A percentile compares a stretch with the other conserved stretches of the same genome.
These are phyloP conservation scores for Agriopis marginaria DNA, from an alignment of 2,888 invertebrate species.

Conservation along the genomic window DNA sequence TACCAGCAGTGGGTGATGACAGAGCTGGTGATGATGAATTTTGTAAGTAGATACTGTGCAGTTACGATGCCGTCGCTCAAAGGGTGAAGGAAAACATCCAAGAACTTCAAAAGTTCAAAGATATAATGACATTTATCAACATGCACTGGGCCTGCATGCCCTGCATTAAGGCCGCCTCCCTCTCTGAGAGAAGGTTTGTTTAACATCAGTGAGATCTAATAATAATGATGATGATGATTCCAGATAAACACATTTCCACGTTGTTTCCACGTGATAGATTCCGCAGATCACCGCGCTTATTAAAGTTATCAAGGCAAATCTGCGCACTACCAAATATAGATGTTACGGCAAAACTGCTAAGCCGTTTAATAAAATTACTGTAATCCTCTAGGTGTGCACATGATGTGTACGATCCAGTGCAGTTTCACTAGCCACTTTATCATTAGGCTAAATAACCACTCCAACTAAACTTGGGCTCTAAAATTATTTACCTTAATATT, in stretches of 20 bases:
- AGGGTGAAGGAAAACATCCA: no score
- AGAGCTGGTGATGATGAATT: no score
- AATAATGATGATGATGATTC: no score
- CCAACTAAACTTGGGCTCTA: background rate
- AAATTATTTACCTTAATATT: background rate
- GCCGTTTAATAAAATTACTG: slow-evolving; percentile 19
- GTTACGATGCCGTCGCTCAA: no score
- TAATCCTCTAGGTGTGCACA: slow-evolving; percentile 20
- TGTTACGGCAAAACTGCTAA: background rate
- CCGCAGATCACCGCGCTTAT: background rate
- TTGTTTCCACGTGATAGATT: background rate
- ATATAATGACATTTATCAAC: no score
- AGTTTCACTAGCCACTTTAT: background rate
- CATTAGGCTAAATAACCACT: background rate
- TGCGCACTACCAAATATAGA: background rate
- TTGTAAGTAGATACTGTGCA: no score
- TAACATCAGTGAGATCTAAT: no score
- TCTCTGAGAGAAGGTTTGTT: no score
- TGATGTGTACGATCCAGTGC: slow-evolving; percentile 7
- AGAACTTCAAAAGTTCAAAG: no score
- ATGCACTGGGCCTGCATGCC: no score
- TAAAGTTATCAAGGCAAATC: background rate
- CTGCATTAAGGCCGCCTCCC: no score
- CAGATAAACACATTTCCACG: background rate
- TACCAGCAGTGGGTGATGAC: no score